These are phyloP conservation scores for Melanostoma mellinum DNA, from an alignment of 2,888 invertebrate species.

Conservation along the genomic window DNA sequence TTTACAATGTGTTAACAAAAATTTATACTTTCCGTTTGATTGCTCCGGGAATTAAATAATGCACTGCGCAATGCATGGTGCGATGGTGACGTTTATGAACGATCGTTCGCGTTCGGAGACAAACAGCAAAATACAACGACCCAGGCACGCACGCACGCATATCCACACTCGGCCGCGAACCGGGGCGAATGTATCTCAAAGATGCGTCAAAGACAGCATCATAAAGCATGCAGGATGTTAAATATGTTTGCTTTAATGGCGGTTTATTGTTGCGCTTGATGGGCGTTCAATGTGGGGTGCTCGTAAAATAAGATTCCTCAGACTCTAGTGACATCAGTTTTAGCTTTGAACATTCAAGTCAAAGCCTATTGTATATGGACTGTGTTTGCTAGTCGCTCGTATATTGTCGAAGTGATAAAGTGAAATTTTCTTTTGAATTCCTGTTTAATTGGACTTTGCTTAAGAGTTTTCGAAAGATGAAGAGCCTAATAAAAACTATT, in stretches of 20 bases:
- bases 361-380: too few species aligned
- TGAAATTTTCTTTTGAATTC: conserved; percentile 62
- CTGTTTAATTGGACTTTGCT: conserved; percentile 61
- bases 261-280: conserved; percentile 50
- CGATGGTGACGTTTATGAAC: conserved; percentile 13
- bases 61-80: conserved; percentile 1
- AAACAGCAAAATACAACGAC: conserved; percentile 24
- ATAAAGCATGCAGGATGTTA: conserved; percentile 59
- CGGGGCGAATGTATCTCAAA: conserved; percentile 2
- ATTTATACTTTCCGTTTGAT: conserved; percentile 43
- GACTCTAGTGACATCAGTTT: conserved; percentile 54
- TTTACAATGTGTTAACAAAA: conserved; percentile 67
- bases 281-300: conserved; percentile 22
- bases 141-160: conserved; percentile 47
- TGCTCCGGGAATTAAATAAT: conserved; percentile 38
- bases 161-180: conserved; percentile 12
- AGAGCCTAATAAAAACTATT: conserved; percentile 71
- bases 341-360: too few species aligned
- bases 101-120: conserved; percentile 12
- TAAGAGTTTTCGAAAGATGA: conserved; percentile 60
- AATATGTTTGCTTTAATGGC: conserved; percentile 47
- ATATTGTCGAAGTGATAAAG: conserved; percentile 60
- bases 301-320: conserved; percentile 62
- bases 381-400: conserved; percentile 43
- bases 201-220: conserved; percentile 17